A percentile compares a stretch with the other conserved stretches of the same genome.
These are phyloP conservation scores for Corynorhinus townsendii DNA, from an alignment of 2,113 vertebrate genomes.

Conservation along the genomic window DNA sequence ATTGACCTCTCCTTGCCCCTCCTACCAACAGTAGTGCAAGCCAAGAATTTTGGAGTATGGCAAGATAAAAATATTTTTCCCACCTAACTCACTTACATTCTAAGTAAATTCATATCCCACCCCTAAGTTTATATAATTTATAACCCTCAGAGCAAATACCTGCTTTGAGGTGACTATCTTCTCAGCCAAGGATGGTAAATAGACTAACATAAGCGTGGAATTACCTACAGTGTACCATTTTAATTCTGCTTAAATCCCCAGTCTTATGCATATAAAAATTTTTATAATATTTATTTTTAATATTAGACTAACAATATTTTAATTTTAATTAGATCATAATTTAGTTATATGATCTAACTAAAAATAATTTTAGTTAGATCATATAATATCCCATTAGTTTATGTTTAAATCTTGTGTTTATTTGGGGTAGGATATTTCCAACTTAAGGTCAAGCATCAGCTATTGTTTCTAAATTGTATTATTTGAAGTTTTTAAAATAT, in stretches of 20 bases:
- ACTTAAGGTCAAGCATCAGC: not conserved
- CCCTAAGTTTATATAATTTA: not conserved
- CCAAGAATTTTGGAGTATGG: not conserved
- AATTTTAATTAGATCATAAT: no score
- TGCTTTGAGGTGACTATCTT: not conserved
- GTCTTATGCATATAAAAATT: not conserved
- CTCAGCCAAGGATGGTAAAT: not conserved
- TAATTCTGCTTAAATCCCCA: not conserved
- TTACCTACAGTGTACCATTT: fast-evolving
- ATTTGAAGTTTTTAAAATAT: not conserved
- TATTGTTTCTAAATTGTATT: not conserved
- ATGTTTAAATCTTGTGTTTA: not conserved
- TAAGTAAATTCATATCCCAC: not conserved
- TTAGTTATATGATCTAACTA: no score
- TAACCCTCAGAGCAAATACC: not conserved
- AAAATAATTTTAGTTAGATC: not conserved
- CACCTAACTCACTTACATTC: not conserved
- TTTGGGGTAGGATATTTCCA: not conserved
- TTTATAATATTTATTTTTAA: not conserved
- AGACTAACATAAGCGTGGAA: not conserved
- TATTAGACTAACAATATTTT: not conserved
- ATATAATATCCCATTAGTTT: not conserved
- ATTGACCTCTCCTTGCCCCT: fast-evolving
- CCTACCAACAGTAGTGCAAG: not conserved
- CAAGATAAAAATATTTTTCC: not conserved